Conservation (phyloP, 2,888 invertebrate species). For the Electrophaes corylata region DNA sequence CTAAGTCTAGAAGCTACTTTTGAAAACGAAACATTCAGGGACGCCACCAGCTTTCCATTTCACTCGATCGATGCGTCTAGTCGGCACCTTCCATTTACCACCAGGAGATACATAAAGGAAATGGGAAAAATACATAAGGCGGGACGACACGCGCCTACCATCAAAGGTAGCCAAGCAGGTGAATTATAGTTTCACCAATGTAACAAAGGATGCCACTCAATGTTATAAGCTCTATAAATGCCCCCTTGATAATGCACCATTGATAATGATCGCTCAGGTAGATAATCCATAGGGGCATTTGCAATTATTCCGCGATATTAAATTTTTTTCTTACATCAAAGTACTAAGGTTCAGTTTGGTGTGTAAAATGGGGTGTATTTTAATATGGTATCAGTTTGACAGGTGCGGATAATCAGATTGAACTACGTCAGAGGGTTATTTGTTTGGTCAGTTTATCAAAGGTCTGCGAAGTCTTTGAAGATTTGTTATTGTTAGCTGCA, state of each 20-base stretch:
- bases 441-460: slow-evolving; percentile 58
- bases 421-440: slow-evolving; percentile 60
- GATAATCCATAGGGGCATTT: slow-evolving; percentile 72
- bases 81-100: slow-evolving; percentile 28
- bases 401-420: slow-evolving; percentile 74
- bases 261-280: slow-evolving; percentile 71
- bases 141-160: slow-evolving; percentile 60
- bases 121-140: slow-evolving; percentile 36
- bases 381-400: slow-evolving; percentile 65
- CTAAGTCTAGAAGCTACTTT: no score
- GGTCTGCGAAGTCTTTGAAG: slow-evolving; percentile 48
- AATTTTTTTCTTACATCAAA: slow-evolving; percentile 43
- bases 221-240: slow-evolving; percentile 11
- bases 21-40: slow-evolving; percentile 5
- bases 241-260: slow-evolving; percentile 53
- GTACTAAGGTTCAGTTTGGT: slow-evolving; percentile 35
- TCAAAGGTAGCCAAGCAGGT: slow-evolving; percentile 74
- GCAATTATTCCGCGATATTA: slow-evolving; percentile 71
- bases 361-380: slow-evolving; percentile 44
- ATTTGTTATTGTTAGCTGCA: slow-evolving; percentile 33
- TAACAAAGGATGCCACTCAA: slow-evolving; percentile 16
- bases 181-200: slow-evolving; percentile 40
- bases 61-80: slow-evolving; percentile 38
- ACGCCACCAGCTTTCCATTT: slow-evolving; percentile 10
- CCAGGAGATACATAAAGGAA: slow-evolving; percentile 25